Evolutionary conservation across 2,797 vertebrate species (phyloP).

Genomic region (Galaxias olidus): DNA sequence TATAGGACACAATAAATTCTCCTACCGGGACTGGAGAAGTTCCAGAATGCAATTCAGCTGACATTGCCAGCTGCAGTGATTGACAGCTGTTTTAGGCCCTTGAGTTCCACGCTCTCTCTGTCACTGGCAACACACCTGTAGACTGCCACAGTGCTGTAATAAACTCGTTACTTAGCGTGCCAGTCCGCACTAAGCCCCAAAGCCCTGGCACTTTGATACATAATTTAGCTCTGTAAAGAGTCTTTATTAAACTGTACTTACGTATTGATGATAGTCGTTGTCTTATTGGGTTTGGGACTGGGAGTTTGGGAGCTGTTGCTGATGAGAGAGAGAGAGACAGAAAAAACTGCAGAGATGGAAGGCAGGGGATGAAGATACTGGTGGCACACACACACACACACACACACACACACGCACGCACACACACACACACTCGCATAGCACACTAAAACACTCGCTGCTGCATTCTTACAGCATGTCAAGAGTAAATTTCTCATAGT

Average conservation of each 20-base stretch:
- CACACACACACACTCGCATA: neutral
- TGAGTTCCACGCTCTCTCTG: slow-evolving; percentile 27
- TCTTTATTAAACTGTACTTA: slow-evolving; percentile 48
- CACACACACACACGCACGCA: neutral
- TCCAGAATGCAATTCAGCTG: slow-evolving; percentile 31
- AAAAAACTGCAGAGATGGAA: neutral
- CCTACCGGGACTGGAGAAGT: neutral
- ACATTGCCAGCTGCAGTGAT: slow-evolving; percentile 26
- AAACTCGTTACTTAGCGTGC: slow-evolving; percentile 17
- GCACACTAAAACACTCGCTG: neutral
- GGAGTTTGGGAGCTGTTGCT: slow-evolving; percentile 19
- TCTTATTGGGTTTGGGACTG: slow-evolving; percentile 23
- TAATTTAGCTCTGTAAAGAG: slow-evolving; percentile 39
- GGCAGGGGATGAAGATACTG: neutral
- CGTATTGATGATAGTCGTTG: slow-evolving; percentile 39
- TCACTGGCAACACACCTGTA: slow-evolving; percentile 23
- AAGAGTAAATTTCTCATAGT: neutral
- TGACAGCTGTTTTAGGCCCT: slow-evolving; percentile 23
- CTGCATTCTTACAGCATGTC: neutral
- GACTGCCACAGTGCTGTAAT: slow-evolving; percentile 27
- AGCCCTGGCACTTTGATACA: slow-evolving; percentile 43
- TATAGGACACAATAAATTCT: slow-evolving; percentile 3
- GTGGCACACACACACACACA: neutral
- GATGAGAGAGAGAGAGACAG: slow-evolving; percentile 22
- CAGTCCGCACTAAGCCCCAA: slow-evolving; percentile 24